Evolutionary conservation across 2,888 invertebrate species (phyloP).

Genomic region (Ormia ochracea): DNA sequence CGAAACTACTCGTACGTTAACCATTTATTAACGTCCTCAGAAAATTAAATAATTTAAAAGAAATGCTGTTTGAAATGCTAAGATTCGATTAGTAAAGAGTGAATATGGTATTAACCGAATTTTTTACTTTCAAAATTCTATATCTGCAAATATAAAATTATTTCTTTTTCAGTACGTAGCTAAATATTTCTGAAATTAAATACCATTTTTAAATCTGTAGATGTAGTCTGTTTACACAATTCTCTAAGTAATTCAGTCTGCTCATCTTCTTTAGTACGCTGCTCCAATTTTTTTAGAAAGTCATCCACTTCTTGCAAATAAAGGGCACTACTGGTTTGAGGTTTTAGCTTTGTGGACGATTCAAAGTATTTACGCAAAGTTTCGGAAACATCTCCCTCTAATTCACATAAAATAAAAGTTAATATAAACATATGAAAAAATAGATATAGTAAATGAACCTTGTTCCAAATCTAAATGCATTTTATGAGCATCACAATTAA

Average conservation of each 20-base stretch:
- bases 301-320: slow-evolving; percentile 86
- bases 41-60: too few relatives aligned
- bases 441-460: slow-evolving; percentile 76
- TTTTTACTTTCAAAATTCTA: too few relatives aligned
- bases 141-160: too few relatives aligned
- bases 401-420: too few relatives aligned
- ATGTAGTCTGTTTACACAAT: slow-evolving; percentile 86
- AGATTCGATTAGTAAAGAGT: too few relatives aligned
- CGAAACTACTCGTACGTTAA: too few relatives aligned
- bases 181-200: background rate
- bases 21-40: too few relatives aligned
- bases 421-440: too few relatives aligned
- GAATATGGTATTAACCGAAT: too few relatives aligned
- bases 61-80: too few relatives aligned
- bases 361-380: slow-evolving; percentile 88
- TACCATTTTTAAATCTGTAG: slow-evolving; percentile 88
- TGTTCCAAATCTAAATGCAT: slow-evolving; percentile 92
- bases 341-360: slow-evolving; percentile 79
- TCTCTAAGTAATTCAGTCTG: slow-evolving; percentile 86
- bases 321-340: slow-evolving; percentile 83
- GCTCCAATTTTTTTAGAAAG: slow-evolving; percentile 85
- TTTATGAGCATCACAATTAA: slow-evolving; percentile 83
- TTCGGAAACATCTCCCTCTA: slow-evolving; percentile 87
- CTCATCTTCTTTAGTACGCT: slow-evolving; percentile 90
- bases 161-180: too few relatives aligned